phyloP scores from a whole-genome alignment of 2,113 vertebrate genomes.

The Thomomys bottae region DNA sequence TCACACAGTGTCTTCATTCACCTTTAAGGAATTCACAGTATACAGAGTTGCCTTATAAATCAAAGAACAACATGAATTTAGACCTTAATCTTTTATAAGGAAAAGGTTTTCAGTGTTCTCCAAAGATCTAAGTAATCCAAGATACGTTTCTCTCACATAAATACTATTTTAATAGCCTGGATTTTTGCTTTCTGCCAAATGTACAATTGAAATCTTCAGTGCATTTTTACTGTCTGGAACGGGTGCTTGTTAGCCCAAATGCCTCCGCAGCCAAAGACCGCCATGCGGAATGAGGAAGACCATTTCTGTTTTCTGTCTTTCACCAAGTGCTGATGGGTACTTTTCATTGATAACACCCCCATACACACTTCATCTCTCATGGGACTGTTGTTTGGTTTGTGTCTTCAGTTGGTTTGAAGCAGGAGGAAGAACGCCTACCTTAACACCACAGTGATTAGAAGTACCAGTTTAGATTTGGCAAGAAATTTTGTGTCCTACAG shows the following conservation, averaged over 20 bases:
- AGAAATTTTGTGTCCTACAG: not conserved
- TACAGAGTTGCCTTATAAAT: conserved; percentile 69
- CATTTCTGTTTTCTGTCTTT: not conserved
- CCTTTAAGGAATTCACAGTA: not conserved
- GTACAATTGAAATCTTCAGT: not conserved
- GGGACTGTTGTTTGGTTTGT: not conserved
- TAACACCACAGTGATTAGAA: conserved; percentile 3
- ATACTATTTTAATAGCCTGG: not conserved
- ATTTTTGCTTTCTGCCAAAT: conserved; percentile 44
- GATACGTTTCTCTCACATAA: conserved; percentile 16
- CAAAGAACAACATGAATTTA: conserved; percentile 23
- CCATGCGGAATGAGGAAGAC: not conserved
- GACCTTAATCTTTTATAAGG: conserved; percentile 43
- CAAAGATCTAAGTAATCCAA: conserved; percentile 25
- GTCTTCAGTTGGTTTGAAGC: not conserved
- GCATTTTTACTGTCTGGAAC: not conserved
- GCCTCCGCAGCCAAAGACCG: not conserved
- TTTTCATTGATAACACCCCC: not conserved
- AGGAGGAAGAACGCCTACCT: not conserved
- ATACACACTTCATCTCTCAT: not conserved
- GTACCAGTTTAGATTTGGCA: not conserved
- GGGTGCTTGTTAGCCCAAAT: not conserved
- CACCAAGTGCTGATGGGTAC: not conserved
- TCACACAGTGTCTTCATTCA: conserved; percentile 50
- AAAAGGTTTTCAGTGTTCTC: conserved; percentile 48